These are phyloP conservation scores for Anoncus sp. DNA, from an alignment of 2,888 invertebrate species.

Conservation along the genomic window DNA sequence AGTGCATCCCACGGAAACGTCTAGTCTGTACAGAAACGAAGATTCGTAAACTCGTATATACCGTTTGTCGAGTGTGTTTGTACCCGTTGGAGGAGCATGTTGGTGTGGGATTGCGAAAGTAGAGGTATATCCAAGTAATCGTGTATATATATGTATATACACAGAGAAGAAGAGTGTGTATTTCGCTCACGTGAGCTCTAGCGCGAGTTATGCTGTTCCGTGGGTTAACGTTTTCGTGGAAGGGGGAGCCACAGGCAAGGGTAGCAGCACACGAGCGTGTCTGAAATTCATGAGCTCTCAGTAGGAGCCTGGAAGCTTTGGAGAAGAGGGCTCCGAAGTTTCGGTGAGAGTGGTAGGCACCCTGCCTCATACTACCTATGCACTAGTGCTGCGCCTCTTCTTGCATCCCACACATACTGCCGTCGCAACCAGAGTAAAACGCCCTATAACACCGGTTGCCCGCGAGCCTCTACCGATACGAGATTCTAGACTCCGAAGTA, in stretches of 20 bases:
- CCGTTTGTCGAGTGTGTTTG: slow-evolving; percentile 26
- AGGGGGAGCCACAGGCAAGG: slow-evolving; percentile 33
- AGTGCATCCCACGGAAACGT: slow-evolving; percentile 39
- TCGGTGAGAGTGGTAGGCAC: slow-evolving; percentile 50
- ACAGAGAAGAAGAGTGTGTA: slow-evolving; percentile 13
- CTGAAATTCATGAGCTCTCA: slow-evolving; percentile 73
- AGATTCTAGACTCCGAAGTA: slow-evolving; percentile 32
- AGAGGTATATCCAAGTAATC: slow-evolving; percentile 17
- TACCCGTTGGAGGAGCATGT: slow-evolving; percentile 1
- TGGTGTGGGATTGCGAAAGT: slow-evolving; percentile 6
- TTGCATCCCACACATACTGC: slow-evolving; percentile 13
- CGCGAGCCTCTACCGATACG: slow-evolving; percentile 31
- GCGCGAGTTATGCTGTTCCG: slow-evolving; percentile 56
- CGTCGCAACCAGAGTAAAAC: slow-evolving; percentile 33
- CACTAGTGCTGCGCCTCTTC: slow-evolving; percentile 21
- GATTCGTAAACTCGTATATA: slow-evolving; percentile 53
- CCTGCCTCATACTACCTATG: slow-evolving; percentile 16
- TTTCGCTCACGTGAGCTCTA: slow-evolving; percentile 35
- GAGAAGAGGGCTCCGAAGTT: slow-evolving; percentile 61
- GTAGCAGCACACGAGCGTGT: slow-evolving; percentile 66
- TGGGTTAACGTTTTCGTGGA: slow-evolving; percentile 55
- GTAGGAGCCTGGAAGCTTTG: slow-evolving; percentile 56
- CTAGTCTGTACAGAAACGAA: slow-evolving; percentile 57
- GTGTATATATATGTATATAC: too few relatives aligned
- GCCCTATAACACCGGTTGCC: slow-evolving; percentile 33